Conservation (phyloP, 53 echinoderm and acorn worm genomes). For the Luidia sarsii region DNA sequence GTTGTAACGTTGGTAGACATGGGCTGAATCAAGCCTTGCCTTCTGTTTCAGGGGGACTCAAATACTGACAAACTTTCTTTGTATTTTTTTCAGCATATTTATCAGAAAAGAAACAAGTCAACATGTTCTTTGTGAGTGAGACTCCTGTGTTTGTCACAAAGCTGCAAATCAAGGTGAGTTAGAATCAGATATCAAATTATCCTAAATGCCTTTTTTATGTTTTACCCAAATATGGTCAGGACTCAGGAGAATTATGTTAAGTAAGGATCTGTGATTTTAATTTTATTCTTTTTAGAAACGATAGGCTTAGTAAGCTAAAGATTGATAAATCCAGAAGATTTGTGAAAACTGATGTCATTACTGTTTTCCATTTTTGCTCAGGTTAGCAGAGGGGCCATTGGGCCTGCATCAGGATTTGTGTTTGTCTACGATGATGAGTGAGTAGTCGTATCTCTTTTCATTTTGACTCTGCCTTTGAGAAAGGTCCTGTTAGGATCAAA, state of each 20-base stretch:
- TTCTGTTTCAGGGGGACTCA: no score
- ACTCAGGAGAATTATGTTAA: no score
- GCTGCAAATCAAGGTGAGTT: conserved; percentile 83
- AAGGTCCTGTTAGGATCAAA: no score
- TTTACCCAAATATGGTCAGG: no score
- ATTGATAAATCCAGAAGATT: no score
- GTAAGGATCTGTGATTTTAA: neutral
- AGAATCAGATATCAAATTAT: neutral
- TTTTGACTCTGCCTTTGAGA: conserved; percentile 5
- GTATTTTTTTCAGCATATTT: conserved; percentile 68
- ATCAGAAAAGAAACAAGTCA: conserved; percentile 72
- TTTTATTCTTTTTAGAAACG: no score
- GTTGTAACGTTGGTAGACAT: no score
- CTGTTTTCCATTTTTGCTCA: no score
- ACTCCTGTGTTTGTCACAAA: conserved; percentile 87
- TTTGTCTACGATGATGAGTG: conserved; percentile 77
- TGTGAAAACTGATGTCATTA: no score
- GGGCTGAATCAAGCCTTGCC: no score
- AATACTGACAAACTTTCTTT: no score
- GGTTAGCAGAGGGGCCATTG: conserved; percentile 82
- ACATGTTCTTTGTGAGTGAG: conserved; percentile 90
- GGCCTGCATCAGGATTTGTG: conserved; percentile 79
- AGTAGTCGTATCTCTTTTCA: conserved; percentile 21
- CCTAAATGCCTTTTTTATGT: neutral
- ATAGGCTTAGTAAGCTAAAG: no score